A percentile compares a stretch with the other conserved stretches of the same genome.
Conservation (phyloP, 2,888 invertebrate species). For the Amblyjoppa fuscipennis region DNA sequence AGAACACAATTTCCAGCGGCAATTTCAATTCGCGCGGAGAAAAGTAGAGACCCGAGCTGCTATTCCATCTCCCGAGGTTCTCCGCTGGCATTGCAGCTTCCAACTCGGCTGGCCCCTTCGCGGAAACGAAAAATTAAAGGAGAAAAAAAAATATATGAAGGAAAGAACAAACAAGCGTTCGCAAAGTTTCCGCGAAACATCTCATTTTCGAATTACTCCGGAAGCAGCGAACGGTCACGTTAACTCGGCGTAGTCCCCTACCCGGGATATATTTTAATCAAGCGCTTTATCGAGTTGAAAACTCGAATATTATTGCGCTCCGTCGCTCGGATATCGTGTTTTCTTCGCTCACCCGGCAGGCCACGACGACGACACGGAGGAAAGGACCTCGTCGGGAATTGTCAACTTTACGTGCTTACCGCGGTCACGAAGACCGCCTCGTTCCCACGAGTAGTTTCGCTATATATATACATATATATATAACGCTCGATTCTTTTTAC, state of each 20-base stretch:
- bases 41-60: conserved; percentile 11
- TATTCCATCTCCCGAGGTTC: conserved; percentile 21
- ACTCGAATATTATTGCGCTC: conserved; percentile 77
- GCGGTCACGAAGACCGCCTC: background rate
- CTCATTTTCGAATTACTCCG: conserved; percentile 78
- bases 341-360: conserved; percentile 41
- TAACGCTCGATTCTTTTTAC: conserved; percentile 5
- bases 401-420: conserved; percentile 54
- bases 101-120: background rate
- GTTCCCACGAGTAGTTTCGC: conserved; percentile 18
- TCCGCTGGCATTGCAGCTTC: conserved; percentile 7
- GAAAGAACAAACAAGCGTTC: conserved; percentile 66
- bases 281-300: conserved; percentile 80
- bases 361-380: conserved; percentile 40
- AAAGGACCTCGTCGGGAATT: conserved; percentile 34
- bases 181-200: conserved; percentile 76
- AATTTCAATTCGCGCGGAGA: conserved; percentile 12
- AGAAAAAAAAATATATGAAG: conserved; percentile 5
- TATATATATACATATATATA: conserved; percentile 35
- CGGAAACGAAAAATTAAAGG: conserved; percentile 29
- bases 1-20: conserved; percentile 30
- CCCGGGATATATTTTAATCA: conserved; percentile 78
- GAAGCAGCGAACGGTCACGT: conserved; percentile 33
- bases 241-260: background rate
- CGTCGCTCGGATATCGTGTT: conserved; percentile 25